Evolutionary conservation across 2,113 vertebrate species (phyloP), one percentile per base, ranked within the genome.

Genomic region (Mandrillus leucophaeus): DNA sequence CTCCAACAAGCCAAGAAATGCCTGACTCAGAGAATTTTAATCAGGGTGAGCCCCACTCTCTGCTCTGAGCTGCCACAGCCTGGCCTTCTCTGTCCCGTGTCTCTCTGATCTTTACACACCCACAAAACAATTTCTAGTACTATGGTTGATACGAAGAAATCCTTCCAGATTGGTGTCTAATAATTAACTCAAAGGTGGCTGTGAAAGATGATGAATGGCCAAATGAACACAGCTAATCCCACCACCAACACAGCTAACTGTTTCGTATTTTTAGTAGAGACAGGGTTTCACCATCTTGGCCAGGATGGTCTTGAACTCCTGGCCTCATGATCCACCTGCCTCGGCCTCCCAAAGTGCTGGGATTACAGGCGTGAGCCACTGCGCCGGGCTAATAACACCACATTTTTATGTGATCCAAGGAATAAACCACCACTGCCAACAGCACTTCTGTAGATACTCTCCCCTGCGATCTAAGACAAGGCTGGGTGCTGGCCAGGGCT

Each of bases 1-100:
- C 23, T 18, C 43, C 43, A 8, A 64, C 17, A 18, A 9, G 96
- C 95, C 92, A 45, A 95, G 84, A 61, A 94, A 75, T 0, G 95
- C 70, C 95, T 80, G 92, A 86, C 70, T 50, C 93, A 45, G 88
- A 90, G 79, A 89, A 38, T 96, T 88, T 68, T 52, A n/a, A 87
- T 55, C 4, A 70, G 80, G 79, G 87, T 2, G 5, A 23, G 73
- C 20, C 78, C 96, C 40, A 84, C 68, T 61, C 78, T 78, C 72
- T 43, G 91, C 40, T 43, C 75, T 1, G 43, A 64, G 81, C 59
- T 5, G 66, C 83, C 45, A 43, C 30, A 12, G 30, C 40, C 79
- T 4, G 0, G 68, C 82, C 43, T n/a, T 91, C 50, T 59, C 27
- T 3, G 57, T 48, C 38, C 52, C 18, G 70, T 52, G 50, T 88